Base-by-base conservation (phyloP, 2,113 vertebrate species). In the Neoarius graeffei region DNA sequence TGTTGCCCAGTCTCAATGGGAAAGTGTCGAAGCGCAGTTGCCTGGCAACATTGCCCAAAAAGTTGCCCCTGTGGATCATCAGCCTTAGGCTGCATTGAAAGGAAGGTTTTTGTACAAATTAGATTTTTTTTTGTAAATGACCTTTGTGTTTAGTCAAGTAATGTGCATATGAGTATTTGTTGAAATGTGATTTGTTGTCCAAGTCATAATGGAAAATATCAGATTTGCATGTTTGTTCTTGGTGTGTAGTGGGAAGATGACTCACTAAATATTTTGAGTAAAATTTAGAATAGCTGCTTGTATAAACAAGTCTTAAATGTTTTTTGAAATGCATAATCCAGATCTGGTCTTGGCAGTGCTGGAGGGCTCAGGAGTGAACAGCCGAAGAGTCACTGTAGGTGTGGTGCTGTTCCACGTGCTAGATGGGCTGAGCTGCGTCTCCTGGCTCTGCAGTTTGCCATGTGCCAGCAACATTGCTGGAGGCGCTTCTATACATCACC, bases 391-490 rank as follows among this genome's bases (percentile, higher is more conserved):
- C 59, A 1, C 20, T 52, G 83, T 62, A 52, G 76, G 20, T 90
- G 90, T 84, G 89, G 89, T 25, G 92, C 89, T 89, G 1, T 27
- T 1, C 80, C 88, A 56, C 89, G 91, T 15, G 91, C 90, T 56
- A 73, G 80, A 77, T 82, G 67, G 1, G 92, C 94, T 15, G 94
- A 95, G 83, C 88, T 94, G 19, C 6, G 35, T 66, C 92, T 95
- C 27, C 91, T 95, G 64, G 89, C 88, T 3, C 91, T 95, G 88
- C 93, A 95, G 89, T 91, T 91, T 84, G 52, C 50, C 69, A 91
- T 95, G 92, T 95, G 93, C 86, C 89, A 74, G 82, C 92, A 93
- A 66, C 90, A 95, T 90, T 93, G 92, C 91, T 94, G 93, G 94
- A 93, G 88, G n/a, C 13, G 77, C 35, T 90, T 87, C 74, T 91